A percentile compares a stretch with the other conserved stretches of the same genome.
Conservation (phyloP, 1,140 invertebrate species). For the Mylabris phalerata region DNA sequence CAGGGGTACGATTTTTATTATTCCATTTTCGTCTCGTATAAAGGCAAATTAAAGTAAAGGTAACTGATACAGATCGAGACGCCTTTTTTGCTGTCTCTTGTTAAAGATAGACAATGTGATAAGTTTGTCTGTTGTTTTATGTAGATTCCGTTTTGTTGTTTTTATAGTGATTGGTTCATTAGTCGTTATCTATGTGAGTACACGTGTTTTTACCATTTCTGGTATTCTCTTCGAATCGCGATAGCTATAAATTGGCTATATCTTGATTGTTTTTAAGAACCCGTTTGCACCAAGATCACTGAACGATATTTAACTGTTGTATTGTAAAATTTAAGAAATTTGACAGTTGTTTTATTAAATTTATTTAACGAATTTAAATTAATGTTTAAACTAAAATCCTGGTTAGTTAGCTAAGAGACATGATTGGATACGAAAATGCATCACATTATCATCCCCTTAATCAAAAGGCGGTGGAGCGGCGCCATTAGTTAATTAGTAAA, state of each 20-base stretch:
- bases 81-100: constrained; percentile 9
- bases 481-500: constrained; percentile 29
- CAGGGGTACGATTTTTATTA: constrained; percentile 12
- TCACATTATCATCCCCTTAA: constrained; percentile 16
- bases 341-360: too few species aligned
- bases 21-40: constrained; percentile 13
- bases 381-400: too few species aligned
- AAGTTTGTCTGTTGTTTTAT: constrained; percentile 7
- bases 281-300: constrained; percentile 16
- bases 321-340: neutral
- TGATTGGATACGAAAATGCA: constrained; percentile 23
- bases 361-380: too few species aligned
- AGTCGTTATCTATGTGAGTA: constrained; percentile 28
- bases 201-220: constrained; percentile 30
- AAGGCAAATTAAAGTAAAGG: constrained; percentile 5
- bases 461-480: constrained; percentile 17
- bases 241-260: constrained; percentile 21
- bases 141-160: constrained; percentile 3
- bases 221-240: constrained; percentile 15
- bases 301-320: constrained; percentile 3
- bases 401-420: constrained; percentile 19
- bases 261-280: constrained; percentile 26
- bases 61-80: constrained; percentile 12
- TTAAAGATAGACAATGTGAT: constrained; percentile 1
- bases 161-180: constrained; percentile 24